Conservation (phyloP, 2,797 vertebrate genomes). For the Galago senegalensis region DNA sequence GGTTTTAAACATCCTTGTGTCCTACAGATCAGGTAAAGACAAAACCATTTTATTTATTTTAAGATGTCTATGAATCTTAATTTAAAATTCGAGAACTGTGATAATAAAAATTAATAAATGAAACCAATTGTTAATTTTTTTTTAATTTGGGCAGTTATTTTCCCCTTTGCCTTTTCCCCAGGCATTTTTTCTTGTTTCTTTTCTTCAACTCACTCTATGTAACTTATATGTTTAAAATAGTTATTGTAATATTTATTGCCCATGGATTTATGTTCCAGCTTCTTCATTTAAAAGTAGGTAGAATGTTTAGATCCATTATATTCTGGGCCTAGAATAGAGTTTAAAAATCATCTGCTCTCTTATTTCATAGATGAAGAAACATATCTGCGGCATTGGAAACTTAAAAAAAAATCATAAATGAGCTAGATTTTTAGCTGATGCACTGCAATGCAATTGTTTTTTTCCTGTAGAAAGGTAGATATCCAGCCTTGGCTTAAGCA, state of each 20-base stretch:
- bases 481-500: neutral
- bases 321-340: neutral
- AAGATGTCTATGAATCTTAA: neutral
- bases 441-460: neutral
- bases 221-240: constrained; percentile 26
- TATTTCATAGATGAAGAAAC: constrained; percentile 49
- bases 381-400: neutral
- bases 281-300: constrained; percentile 27
- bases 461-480: constrained; percentile 9
- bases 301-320: constrained; percentile 26
- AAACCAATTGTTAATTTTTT: neutral
- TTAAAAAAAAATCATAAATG: constrained; percentile 24
- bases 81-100: neutral
- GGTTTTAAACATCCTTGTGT: neutral
- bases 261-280: neutral
- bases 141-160: neutral
- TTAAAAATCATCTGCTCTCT: constrained; percentile 37
- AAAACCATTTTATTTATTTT: neutral
- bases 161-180: neutral
- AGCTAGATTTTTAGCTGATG: constrained; percentile 5
- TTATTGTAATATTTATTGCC: constrained; percentile 48
- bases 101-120: neutral
- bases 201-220: neutral
- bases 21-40: neutral
- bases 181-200: neutral